These are phyloP conservation scores for Drosophila navojoa DNA, from an alignment of 1,140 invertebrate genomes.

Conservation along the genomic window DNA sequence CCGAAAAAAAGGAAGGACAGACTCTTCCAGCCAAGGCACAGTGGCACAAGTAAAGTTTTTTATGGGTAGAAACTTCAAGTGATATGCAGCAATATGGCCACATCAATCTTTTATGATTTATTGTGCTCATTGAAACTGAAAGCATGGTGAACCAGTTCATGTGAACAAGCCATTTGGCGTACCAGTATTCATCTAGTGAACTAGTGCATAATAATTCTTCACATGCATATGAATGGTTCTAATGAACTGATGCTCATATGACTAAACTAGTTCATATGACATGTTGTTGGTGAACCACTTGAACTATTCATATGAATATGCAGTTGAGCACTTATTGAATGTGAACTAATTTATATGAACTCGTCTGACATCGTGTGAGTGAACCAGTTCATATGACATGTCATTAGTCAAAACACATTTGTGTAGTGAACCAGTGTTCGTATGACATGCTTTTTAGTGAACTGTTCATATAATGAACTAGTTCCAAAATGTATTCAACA, in stretches of 20 bases:
- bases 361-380: background rate
- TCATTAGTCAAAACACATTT: no score
- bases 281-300: no score
- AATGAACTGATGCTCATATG: no score
- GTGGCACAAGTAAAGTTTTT: background rate
- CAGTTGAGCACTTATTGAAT: no score
- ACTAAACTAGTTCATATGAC: background rate
- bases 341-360: background rate
- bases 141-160: background rate
- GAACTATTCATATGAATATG: no score
- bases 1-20: slow-evolving; percentile 1
- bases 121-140: background rate
- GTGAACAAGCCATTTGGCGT: background rate
- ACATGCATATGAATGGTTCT: background rate
- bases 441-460: background rate
- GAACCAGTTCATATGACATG: no score
- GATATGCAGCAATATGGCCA: no score
- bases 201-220: background rate
- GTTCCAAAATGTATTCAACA: background rate
- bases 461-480: background rate
- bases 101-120: background rate
- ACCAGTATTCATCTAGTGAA: background rate
- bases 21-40: background rate
- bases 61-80: background rate
- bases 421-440: background rate